These are phyloP conservation scores for Euwallacea fornicatus DNA, from an alignment of 1,140 invertebrate species.

Conservation along the genomic window DNA sequence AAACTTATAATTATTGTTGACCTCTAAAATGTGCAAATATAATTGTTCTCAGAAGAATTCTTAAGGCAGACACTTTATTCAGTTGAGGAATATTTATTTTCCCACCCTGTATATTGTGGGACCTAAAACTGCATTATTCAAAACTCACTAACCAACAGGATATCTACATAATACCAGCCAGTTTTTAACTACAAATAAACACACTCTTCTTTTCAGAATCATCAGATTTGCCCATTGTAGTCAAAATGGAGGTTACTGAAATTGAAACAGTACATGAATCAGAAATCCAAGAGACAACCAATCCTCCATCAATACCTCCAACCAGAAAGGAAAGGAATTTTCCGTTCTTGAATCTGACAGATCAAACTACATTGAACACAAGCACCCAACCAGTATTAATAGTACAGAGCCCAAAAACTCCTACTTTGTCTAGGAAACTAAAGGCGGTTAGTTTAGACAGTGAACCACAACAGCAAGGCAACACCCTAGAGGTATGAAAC, in stretches of 20 bases:
- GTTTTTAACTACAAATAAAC: no score
- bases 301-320: neutral
- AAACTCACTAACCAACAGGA: no score
- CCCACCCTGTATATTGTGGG: no score
- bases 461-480: constrained; percentile 45
- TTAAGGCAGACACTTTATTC: no score
- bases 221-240: neutral
- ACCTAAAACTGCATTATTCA: no score
- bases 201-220: neutral
- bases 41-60: no score
- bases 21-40: no score
- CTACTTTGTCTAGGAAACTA: constrained; percentile 51
- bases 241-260: neutral
- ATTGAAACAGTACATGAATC: neutral
- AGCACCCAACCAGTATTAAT: constrained; percentile 47
- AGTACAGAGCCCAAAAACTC: constrained; percentile 53
- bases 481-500: constrained; percentile 40
- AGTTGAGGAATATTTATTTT: no score
- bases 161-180: no score
- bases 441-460: constrained; percentile 54
- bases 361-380: constrained; percentile 37
- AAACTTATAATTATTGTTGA: no score
- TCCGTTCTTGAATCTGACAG: constrained; percentile 44
- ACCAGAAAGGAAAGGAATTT: constrained; percentile 48
- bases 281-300: neutral